Evolutionary conservation across 2,888 invertebrate species (phyloP).

Genomic region (Cantharis flavilabris): DNA sequence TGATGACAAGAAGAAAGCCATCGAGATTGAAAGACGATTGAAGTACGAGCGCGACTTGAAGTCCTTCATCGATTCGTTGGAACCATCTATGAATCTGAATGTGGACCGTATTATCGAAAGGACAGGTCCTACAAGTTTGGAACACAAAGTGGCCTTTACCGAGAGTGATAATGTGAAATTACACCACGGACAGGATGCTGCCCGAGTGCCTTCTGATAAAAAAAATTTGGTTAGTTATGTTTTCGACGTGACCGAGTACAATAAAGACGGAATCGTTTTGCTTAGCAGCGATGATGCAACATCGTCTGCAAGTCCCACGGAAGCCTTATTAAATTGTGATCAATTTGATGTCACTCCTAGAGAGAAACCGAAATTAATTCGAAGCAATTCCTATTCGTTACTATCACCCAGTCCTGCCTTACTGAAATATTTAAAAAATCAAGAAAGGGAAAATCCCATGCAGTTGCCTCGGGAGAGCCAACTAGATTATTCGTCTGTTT

Average conservation of each 20-base stretch:
- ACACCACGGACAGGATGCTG: conserved; percentile 25
- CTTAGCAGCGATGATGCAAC: background rate
- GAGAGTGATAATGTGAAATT: conserved; percentile 11
- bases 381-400: conserved; percentile 80
- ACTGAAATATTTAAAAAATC: conserved; percentile 65
- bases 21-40: conserved; percentile 66
- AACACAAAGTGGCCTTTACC: conserved; percentile 26
- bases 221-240: conserved; percentile 43
- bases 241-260: conserved; percentile 45
- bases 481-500: background rate
- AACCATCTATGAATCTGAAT: conserved; percentile 30
- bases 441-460: conserved; percentile 28
- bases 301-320: background rate
- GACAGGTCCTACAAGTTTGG: conserved; percentile 23
- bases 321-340: background rate
- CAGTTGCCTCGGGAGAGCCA: background rate
- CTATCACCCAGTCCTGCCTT: conserved; percentile 78
- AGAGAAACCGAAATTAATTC: conserved; percentile 60
- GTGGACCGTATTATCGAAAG: conserved; percentile 5
- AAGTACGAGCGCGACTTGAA: conserved; percentile 54
- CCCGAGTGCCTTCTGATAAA: conserved; percentile 9
- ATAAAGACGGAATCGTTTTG: conserved; percentile 26
- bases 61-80: conserved; percentile 39
- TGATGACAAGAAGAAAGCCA: conserved; percentile 68
- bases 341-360: conserved; percentile 35